Evolutionary conservation across 2,797 vertebrate genomes (phyloP), one percentile per base, ranked within the genome.

Genomic region (Luscinia luscinia): DNA sequence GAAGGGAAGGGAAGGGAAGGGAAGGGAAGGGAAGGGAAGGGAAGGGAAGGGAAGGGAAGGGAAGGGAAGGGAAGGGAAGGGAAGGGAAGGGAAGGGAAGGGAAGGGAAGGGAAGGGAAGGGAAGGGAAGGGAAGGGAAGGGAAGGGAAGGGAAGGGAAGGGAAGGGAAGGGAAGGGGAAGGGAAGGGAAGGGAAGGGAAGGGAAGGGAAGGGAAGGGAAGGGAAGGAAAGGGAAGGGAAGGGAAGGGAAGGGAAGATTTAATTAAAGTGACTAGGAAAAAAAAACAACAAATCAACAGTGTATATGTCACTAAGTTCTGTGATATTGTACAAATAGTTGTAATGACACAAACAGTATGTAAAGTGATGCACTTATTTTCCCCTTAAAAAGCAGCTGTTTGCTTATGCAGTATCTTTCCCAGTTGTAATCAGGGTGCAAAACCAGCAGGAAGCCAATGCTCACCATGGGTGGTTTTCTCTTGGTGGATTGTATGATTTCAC

Each of bases 321-420:
- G 30, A 18, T 45, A 74, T 32, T 48, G 11, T 43, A 49, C 26
- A 79, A 85, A 77, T 79, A 32, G 30, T 36, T n/a, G 26, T 45
- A 57, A 83, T 79, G 38, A 51, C 62, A 86, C 68, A 92, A 74
- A 68, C 59, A 43, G 8, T 76, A 68, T 66, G 40, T 69, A 80
- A 89, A 93, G 24, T 40, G 16, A 64, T n/a, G 62, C 45, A 75
- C 34, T 92, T 94, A 84, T 61, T 85, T 90, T 95, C 49, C 34
- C 23, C 80, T 94, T 85, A 64, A 75, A 94, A 89, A 94, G 30
- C 87, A 96, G 73, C 43, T 90, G 55, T 72, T 95, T 87, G 15
- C 28, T 92, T 78, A 45, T 32, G 52, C 54, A 75, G 27, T 48
- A 41, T 66, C 40, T 92, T 89, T 61, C 68, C 24, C 40, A 76